Base-by-base conservation (phyloP, 2,888 invertebrate species). In the Aspidiotus destructor region DNA sequence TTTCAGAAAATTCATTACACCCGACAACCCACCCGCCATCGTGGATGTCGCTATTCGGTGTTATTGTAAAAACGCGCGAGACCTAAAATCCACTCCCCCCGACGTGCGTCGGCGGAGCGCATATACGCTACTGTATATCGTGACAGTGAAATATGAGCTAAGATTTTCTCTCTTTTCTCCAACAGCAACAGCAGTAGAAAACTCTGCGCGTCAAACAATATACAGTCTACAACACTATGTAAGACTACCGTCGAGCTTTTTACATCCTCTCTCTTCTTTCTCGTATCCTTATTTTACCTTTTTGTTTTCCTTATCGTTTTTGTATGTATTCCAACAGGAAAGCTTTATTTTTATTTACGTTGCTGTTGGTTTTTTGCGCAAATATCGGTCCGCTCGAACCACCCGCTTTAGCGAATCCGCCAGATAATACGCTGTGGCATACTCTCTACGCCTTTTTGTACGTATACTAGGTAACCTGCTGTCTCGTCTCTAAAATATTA, bases 1-100 rank as follows among this genome's bases (percentile, higher is more conserved):
- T 67, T 67, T 67, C 67, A 67, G 67, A 67, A 67, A 67, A 67
- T 67, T 67, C 67, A 67, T 67, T 67, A 67, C 67, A 67, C 57
- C 67, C 60, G 65, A 65, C 65, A 67, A 67, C 58, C 67, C 67
- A 67, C 48, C 67, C 67, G 42, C 48, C 57, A 41, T 15, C 44
- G 44, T 41, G 17, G 52, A 67, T 67, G 67, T 67, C 67, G 60
- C 67, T 67, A 41, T 41, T 17, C 62, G 48, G 48, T 16, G 48
- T 58, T 58, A 58, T 58, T 58, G 58, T 58, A 28, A 58, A 58
- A 58, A 58, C 67, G 58, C 42, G 10, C 63, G 53, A 28, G 58
- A 44, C 67, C 67, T 67, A 44, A 44, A 48, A 67, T 58, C 60
- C 15, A 41, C 41, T 17, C 44, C 48, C 57, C 40, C 67, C 54